These are phyloP conservation scores for Catostomus latipinnis DNA, from an alignment of 2,797 vertebrate genomes.

Conservation along the genomic window DNA sequence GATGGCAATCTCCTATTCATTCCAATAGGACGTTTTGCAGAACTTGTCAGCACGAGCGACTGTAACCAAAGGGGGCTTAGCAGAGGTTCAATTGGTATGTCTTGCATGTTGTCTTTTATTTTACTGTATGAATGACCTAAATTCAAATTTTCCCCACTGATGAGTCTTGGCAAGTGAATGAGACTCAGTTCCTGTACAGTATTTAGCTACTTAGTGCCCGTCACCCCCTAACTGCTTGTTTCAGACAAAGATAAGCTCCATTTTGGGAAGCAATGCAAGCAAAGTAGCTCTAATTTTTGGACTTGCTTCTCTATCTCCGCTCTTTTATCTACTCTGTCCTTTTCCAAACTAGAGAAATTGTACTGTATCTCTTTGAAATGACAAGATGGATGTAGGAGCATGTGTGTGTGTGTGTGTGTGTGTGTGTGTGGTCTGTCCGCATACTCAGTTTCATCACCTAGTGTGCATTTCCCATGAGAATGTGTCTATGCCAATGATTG, in stretches of 20 bases:
- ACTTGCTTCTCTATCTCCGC: background rate
- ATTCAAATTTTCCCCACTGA: background rate
- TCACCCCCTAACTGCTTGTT: background rate
- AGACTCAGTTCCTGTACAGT: slow-evolving; percentile 1
- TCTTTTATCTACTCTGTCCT: background rate
- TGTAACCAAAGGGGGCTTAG: too few species aligned
- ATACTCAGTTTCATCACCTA: slow-evolving; percentile 46
- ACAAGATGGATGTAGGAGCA: slow-evolving; percentile 39
- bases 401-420: slow-evolving; percentile 12
- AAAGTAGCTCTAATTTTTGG: background rate
- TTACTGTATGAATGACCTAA: background rate
- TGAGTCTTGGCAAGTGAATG: background rate
- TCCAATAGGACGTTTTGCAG: too few species aligned
- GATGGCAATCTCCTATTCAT: too few species aligned
- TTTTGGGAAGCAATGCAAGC: slow-evolving; percentile 20
- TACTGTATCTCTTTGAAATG: slow-evolving; percentile 37
- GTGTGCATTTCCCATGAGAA: slow-evolving; percentile 55
- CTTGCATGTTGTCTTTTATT: background rate
- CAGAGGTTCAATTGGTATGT: background rate
- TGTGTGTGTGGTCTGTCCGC: slow-evolving; percentile 47
- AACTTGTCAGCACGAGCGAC: too few species aligned
- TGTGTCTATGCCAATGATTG: slow-evolving; percentile 41
- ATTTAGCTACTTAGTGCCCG: too few species aligned
- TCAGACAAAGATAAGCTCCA: slow-evolving; percentile 16
- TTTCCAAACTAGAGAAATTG: slow-evolving; percentile 34